Base-by-base conservation (phyloP, 2,888 invertebrate species). In the Carpatolechia fugitivella region DNA sequence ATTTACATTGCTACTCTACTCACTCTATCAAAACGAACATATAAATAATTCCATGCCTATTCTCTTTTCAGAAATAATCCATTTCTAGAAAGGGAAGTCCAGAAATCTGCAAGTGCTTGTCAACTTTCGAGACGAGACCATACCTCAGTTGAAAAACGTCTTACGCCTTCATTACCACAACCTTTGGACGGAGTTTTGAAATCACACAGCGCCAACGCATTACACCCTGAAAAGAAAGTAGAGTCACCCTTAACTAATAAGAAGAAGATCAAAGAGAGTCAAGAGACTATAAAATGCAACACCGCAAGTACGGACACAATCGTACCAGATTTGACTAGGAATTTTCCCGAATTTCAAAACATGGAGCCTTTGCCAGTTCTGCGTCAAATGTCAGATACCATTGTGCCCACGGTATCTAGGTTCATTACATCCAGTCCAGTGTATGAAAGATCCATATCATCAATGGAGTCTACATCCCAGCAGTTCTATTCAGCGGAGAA, bases 21-120 rank as follows among this genome's bases (percentile, higher is more conserved):
- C n/a, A n/a, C n/a, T n/a, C n/a, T n/a, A n/a, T n/a, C n/a, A n/a
- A n/a, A n/a, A n/a, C n/a, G n/a, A n/a, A n/a, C n/a, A n/a, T n/a
- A n/a, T n/a, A n/a, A n/a, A n/a, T n/a, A n/a, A n/a, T n/a, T n/a
- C n/a, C 6, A 24, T 4, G 24, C 6, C 24, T 24, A 24, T 24
- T 24, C 3, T 6, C 3, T 20, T 64, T 67, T 0, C 62, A 91
- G 91, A 80, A 91, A 90, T 63, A 91, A 91, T 78, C 91, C 91
- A 61, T 91, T 91, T 63, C 81, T 90, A 36, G 89, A 88, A 62
- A 84, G 88, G 64, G 91, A 92, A 81, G 92, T 94, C 1, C 91
- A 92, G 64, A 94, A 94, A 77, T 94, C 94, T 20, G 93, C 92
- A 7, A 94, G 94, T 66, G 92, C 91, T 3, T 90, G 90, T 56